Percentiles rank a stretch among this genome's conserved stretches.
Evolutionary conservation across 2,113 vertebrate genomes (phyloP).

Genomic region (Passer montanus): DNA sequence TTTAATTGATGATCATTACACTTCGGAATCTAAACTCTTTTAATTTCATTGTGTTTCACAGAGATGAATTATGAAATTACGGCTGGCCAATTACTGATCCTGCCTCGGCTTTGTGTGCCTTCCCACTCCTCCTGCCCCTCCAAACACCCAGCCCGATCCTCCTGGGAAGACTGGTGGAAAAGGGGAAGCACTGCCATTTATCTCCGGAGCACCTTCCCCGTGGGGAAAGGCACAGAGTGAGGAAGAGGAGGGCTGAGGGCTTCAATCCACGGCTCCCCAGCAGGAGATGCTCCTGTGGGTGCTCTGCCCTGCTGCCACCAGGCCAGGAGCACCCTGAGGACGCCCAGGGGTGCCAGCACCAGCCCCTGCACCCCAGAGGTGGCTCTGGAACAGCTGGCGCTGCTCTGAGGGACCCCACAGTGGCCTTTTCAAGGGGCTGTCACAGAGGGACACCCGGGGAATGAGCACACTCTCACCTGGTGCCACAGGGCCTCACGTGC

Average conservation of each 20-base stretch:
- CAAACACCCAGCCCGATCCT: not conserved
- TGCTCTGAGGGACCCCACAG: accelerated
- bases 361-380: not conserved
- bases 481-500: accelerated
- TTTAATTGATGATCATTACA: conserved; percentile 78
- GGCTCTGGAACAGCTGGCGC: not conserved
- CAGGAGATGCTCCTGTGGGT: not conserved
- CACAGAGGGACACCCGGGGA: not conserved
- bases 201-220: accelerated
- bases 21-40: conserved; percentile 75
- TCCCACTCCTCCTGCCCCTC: not conserved
- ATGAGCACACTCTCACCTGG: accelerated
- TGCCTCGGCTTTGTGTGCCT: conserved; percentile 20
- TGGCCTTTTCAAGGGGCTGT: not conserved
- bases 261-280: not conserved
- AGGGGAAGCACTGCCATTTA: not conserved
- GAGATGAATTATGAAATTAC: conserved; percentile 75
- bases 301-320: not conserved
- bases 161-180: not conserved
- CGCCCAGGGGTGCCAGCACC: not conserved
- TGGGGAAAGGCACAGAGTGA: not conserved
- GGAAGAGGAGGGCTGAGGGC: too few relatives aligned
- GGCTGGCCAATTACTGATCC: conserved; percentile 60
- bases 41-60: conserved; percentile 69
- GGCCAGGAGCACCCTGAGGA: not conserved